Percentiles rank a stretch among this genome's conserved stretches.
Conservation (phyloP, 2,113 vertebrate genomes). For the Daboia siamensis region DNA sequence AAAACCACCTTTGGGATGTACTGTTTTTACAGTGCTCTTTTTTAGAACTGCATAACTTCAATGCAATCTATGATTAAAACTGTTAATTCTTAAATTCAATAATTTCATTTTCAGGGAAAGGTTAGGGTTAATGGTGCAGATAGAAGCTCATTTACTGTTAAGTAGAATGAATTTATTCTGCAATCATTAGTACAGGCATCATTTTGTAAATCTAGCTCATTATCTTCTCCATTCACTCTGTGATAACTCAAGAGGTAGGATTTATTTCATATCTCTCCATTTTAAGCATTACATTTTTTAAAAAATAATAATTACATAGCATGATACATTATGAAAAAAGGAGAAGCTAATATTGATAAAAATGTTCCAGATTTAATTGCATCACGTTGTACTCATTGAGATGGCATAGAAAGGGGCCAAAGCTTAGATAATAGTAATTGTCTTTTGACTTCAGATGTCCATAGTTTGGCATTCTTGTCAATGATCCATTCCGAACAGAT, state of each 20-base stretch:
- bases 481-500: conserved; percentile 7
- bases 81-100: background rate
- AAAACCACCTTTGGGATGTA: background rate
- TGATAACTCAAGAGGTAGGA: background rate
- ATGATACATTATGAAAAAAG: conserved; percentile 16
- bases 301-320: background rate
- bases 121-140: background rate
- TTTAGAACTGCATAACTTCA: background rate
- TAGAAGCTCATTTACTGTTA: rapidly evolving
- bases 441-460: background rate
- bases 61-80: background rate
- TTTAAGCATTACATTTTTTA: background rate
- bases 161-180: background rate
- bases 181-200: background rate
- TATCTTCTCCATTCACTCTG: conserved; percentile 19
- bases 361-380: conserved; percentile 52
- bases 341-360: conserved; percentile 23
- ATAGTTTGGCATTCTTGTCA: background rate
- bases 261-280: conserved; percentile 49
- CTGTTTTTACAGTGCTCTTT: background rate
- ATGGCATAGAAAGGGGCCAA: conserved; percentile 19
- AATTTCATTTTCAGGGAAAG: background rate
- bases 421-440: conserved; percentile 11
- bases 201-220: background rate
- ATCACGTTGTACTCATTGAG: conserved; percentile 21